Evolutionary conservation across 2,797 vertebrate species (phyloP), one percentile per base, ranked within the genome.

Genomic region (Tokudaia tokunoshimensis): DNA sequence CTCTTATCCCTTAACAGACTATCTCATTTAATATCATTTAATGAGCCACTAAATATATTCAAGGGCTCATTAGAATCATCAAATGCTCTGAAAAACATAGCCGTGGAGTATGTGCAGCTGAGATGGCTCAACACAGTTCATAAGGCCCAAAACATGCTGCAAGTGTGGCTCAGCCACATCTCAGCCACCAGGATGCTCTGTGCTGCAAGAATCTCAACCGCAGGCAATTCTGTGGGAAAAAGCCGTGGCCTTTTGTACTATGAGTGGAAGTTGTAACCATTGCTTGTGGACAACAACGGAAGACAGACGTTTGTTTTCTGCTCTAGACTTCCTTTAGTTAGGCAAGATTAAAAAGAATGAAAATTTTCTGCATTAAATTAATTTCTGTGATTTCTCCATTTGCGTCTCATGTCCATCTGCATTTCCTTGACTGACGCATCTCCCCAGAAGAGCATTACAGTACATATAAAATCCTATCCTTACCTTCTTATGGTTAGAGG

Each of bases 41-140:
- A 97, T 96, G 94, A 97, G 31, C 78, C 92, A 96, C 94, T 96
- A 95, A 96, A 97, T 96, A 96, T 81, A 94, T 85, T 93, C 74
- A 85, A 96, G 52, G 0, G 26, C 85, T 97, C 94, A 94, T 97
- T 97, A 97, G 89, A 94, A 95, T 94, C 82, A 90, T 84, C 90
- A 94, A 95, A 95, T 96, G 34, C 87, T 94, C 90, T 84, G 37
- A 72, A 94, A 96, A 94, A 85, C 78, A 61, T 92, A 82, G 96
- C 94, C 94, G 55, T 90, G 82, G 94, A 92, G 57, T 88, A 55
- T 57, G 55, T 50, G 82, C 47, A 93, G 78, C 61, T 94, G 74
- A 94, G 85, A 93, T 61, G 63, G 31, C 79, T 93, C 78, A 90
- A 20, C 81, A 84, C 44, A 52, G 92, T 72, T 96, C 83, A 93